Base-by-base conservation (phyloP, 2,113 vertebrate species). In the Monarcha castaneiventris region DNA sequence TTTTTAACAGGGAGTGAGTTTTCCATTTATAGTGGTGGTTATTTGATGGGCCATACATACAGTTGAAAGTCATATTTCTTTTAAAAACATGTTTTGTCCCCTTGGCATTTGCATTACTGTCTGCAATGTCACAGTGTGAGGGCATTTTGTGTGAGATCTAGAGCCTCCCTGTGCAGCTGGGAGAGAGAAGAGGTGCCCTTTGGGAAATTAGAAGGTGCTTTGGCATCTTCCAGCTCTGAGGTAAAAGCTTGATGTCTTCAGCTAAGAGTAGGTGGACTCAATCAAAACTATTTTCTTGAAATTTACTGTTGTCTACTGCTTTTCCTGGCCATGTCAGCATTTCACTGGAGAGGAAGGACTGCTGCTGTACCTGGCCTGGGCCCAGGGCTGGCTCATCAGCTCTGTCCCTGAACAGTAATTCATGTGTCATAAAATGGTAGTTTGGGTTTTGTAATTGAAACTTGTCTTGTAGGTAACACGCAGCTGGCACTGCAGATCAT, bases 401-500 rank as follows among this genome's bases (percentile, higher is more conserved):
- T 43, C 48, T 76, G 23, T 33, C n/a, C 35, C 9, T 20, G 43
- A 55, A 10, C 59, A 67, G 23, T 2, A 18, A 29, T 33, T 61
- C 2, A 0, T 3, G 11, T 11, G 16, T 71, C 39, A n/a, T 26
- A 41, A 25, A 39, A 46, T 49, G 51, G 44, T 59, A 18, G 32
- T 52, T 32, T 20, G 32, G 52, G 29, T 20, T 49, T 95, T 82
- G 41, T 48, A 85, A 94, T 54, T 2, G 3, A 27, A 75, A 68
- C 14, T 59, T 95, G 33, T 96, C 76, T 91, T 90, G 32, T 90
- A 99, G 99, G 99, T 91, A 99, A 99, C 95, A 99, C 99, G 0
- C 99, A 99, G 96, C 98, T 99, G 96, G 99, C 99, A n/a, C 96
- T 99, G 93, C 99, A 99, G 98, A 99, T 99, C 97, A 99, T 99